These are phyloP conservation scores for Drosophila aldrichi DNA, from an alignment of 2,888 invertebrate species.

Conservation along the genomic window DNA sequence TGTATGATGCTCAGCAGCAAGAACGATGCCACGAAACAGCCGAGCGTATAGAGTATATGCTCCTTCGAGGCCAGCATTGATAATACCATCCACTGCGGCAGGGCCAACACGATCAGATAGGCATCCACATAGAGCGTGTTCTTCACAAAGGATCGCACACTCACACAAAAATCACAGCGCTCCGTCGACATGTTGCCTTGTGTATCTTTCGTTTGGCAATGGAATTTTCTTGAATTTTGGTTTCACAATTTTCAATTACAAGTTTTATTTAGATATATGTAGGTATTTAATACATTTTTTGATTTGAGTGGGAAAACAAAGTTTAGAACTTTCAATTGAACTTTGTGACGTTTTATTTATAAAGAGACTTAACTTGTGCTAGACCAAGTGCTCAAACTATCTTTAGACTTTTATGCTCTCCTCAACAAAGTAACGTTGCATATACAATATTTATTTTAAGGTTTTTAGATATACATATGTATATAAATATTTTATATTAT, in stretches of 20 bases:
- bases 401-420: too few species aligned
- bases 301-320: too few species aligned
- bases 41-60: conserved; percentile 31
- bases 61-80: conserved; percentile 19
- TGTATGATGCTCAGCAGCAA: conserved; percentile 40
- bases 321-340: too few species aligned
- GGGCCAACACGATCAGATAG: conserved; percentile 19
- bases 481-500: too few species aligned
- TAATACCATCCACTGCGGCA: conserved; percentile 58
- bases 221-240: background rate
- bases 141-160: conserved; percentile 22
- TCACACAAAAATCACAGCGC: background rate
- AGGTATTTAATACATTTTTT: too few species aligned
- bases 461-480: too few species aligned
- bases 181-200: conserved; percentile 24
- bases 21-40: conserved; percentile 23
- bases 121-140: background rate
- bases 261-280: too few species aligned
- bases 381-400: too few species aligned
- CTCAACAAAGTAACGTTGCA: too few species aligned
- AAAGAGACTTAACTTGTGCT: too few species aligned
- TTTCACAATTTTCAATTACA: background rate
- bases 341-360: too few species aligned
- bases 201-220: background rate
- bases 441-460: too few species aligned